These are phyloP conservation scores for Trilocha varians DNA, from an alignment of 2,888 invertebrate species.

Conservation along the genomic window DNA sequence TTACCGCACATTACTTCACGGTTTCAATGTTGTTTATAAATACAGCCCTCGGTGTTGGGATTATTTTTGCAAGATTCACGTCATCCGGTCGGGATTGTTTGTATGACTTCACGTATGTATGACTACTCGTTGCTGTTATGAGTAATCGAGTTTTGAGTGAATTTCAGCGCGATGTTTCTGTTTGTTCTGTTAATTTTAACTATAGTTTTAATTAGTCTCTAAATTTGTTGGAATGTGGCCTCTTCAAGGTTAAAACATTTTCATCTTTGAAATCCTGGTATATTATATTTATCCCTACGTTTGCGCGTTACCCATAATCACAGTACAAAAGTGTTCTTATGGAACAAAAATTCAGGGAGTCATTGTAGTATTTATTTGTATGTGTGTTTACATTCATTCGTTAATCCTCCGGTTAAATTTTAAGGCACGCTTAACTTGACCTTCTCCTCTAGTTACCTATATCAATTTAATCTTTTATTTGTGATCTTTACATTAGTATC, in stretches of 20 bases:
- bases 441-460: too few relatives aligned
- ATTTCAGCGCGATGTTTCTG: slow-evolving; percentile 5
- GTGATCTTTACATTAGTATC: too few relatives aligned
- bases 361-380: too few relatives aligned
- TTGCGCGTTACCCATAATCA: neutral
- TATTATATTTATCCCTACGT: neutral
- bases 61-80: slow-evolving; percentile 59
- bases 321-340: too few relatives aligned
- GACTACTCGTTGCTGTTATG: slow-evolving; percentile 32
- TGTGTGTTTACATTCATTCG: neutral
- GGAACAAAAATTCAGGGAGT: too few relatives aligned
- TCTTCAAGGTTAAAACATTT: neutral
- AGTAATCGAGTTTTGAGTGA: slow-evolving; percentile 32
- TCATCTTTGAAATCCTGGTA: neutral
- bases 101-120: slow-evolving; percentile 58
- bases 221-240: neutral
- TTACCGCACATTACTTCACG: slow-evolving; percentile 35
- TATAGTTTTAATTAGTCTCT: neutral
- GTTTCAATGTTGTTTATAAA: slow-evolving; percentile 45
- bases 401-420: neutral
- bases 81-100: slow-evolving; percentile 49
- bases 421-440: neutral
- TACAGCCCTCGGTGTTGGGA: slow-evolving; percentile 33
- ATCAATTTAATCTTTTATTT: neutral
- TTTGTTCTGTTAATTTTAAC: slow-evolving; percentile 3